phyloP scores from a whole-genome alignment of 2,797 vertebrate genomes.

The Pseudomugil tenellus region DNA sequence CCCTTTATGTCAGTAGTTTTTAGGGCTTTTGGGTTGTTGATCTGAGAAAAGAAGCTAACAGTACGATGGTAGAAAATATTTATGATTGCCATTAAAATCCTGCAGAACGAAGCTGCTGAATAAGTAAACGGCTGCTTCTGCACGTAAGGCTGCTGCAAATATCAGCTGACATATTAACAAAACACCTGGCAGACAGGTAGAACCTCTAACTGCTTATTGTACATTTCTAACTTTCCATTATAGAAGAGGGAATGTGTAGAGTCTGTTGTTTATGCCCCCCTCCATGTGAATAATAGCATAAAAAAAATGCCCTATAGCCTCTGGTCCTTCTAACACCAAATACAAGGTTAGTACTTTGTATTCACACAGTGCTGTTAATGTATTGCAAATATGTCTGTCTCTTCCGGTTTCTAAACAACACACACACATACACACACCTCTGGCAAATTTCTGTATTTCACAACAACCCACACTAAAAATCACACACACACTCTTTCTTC shows the following conservation, averaged over 20 bases:
- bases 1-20: background rate
- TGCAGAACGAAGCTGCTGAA: background rate
- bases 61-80: background rate
- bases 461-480: slow-evolving; percentile 20
- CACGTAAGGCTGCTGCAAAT: slow-evolving; percentile 19
- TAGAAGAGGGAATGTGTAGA: slow-evolving; percentile 23
- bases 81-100: background rate
- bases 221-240: slow-evolving; percentile 49
- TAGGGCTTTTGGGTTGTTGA: background rate
- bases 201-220: slow-evolving; percentile 39
- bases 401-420: slow-evolving; percentile 14
- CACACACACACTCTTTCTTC: slow-evolving; percentile 26
- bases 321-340: slow-evolving; percentile 24
- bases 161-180: slow-evolving; percentile 33
- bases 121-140: background rate
- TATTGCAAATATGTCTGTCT: slow-evolving; percentile 31
- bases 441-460: slow-evolving; percentile 36
- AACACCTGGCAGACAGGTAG: slow-evolving; percentile 23
- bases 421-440: slow-evolving; percentile 32
- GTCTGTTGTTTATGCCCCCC: slow-evolving; percentile 49
- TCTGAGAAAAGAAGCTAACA: background rate
- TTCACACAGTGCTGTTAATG: slow-evolving; percentile 56
- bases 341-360: slow-evolving; percentile 38
- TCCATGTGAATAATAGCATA: slow-evolving; percentile 48
- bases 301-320: slow-evolving; percentile 55